phyloP scores from a whole-genome alignment of 2,888 invertebrate species.

The Glaucopsyche alexis region DNA sequence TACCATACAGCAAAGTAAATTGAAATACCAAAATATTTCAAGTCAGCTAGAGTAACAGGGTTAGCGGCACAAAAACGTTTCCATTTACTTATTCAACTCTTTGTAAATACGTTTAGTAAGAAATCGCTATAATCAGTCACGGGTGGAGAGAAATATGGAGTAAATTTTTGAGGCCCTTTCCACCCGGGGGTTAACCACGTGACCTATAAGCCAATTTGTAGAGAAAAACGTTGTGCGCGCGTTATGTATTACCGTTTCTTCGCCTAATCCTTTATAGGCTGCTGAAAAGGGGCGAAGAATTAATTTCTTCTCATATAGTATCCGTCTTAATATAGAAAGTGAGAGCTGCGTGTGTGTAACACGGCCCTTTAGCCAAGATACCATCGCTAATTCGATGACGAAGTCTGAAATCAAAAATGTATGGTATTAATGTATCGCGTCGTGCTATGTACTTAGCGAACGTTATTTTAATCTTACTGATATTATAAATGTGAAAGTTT shows the following conservation, averaged over 20 bases:
- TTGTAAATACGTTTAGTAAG: conserved; percentile 20
- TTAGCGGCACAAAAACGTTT: background rate
- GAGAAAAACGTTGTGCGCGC: conserved; percentile 30
- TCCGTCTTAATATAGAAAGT: no score
- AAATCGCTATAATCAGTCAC: conserved; percentile 12
- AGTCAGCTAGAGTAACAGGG: background rate
- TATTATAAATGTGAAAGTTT: no score
- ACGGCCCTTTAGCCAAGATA: no score
- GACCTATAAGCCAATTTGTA: conserved; percentile 23
- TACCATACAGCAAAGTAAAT: background rate
- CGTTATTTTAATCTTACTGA: no score
- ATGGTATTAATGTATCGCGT: no score
- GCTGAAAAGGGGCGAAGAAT: conserved; percentile 19
- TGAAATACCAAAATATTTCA: background rate
- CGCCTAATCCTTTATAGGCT: conserved; percentile 26
- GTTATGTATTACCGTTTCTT: conserved; percentile 30
- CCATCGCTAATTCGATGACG: no score
- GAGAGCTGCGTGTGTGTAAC: no score
- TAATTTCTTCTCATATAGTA: no score
- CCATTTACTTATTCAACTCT: background rate
- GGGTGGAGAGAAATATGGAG: conserved; percentile 6
- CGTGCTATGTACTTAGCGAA: no score
- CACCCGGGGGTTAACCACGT: conserved; percentile 14
- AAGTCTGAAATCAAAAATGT: no score
- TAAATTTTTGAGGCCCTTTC: conserved; percentile 9